Base-by-base conservation (phyloP, 2,113 vertebrate species). In the Gobius niger region DNA sequence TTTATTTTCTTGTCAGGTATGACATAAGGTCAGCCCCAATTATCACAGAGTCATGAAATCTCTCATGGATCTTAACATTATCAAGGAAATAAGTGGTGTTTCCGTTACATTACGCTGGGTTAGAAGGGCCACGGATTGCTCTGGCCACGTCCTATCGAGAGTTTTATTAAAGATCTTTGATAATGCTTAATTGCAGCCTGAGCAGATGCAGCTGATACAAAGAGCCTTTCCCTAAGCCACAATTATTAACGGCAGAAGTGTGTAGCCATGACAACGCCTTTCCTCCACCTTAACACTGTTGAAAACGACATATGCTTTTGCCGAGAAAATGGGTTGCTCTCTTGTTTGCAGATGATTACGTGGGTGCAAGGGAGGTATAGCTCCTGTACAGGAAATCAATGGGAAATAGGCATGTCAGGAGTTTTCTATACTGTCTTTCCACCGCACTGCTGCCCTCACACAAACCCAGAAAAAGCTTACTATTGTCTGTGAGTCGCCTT, bases 231-330 rank as follows among this genome's bases (percentile, higher is more conserved):
- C 3, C 0, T 56, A 16, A 19, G 41, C 70, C 24, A 34, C 24
- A 34, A 34, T 34, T 2, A 57, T 24, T 71, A 68, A 81, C 47
- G 44, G 70, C 18, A 72, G 13, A 74, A 54, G 9, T 70, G 69
- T 60, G 83, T 87, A 74, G 69, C 85, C 86, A 89, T 90, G 86
- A 82, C 87, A 87, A 89, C 82, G 70, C 67, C 50, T 67, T 76
- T 81, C 75, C 77, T 73, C 82, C 65, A 81, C 72, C 81, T 84
- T 65, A 68, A 79, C 63, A 82, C 44, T 42, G 24, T 60, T 62
- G 66, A 76, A 73, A 68, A 76, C 69, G 24, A 34, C 24, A 34
- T 34, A 34, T 34, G 24, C 24, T 34, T 34, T 34, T 34, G 5
- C 24, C 1, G 24, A 4, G 24, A 34, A 34, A 34, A 34, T 34